Conservation (phyloP, 2,888 invertebrate species). For the Parnassius apollo region DNA sequence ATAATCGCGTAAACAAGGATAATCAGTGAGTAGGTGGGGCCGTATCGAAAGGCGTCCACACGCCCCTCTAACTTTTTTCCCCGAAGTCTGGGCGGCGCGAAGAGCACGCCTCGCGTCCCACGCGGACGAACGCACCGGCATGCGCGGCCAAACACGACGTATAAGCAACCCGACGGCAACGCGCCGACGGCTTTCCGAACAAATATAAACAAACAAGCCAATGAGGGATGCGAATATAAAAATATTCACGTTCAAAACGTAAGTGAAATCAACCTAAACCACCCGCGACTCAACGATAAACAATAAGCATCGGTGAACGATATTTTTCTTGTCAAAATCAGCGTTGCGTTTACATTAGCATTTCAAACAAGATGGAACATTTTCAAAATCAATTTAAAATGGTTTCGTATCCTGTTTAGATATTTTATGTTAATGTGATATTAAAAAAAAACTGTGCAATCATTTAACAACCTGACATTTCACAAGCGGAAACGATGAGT, state of each 20-base stretch:
- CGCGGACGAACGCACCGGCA: conserved; percentile 65
- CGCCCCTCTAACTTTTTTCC: conserved; percentile 76
- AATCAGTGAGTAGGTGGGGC: conserved; percentile 78
- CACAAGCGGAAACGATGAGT: conserved; percentile 66
- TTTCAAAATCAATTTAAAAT: neutral
- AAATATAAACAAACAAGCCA: conserved; percentile 24
- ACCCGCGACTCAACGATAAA: conserved; percentile 1
- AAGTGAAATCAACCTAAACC: conserved; percentile 9
- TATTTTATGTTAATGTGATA: neutral
- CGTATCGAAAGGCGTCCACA: conserved; percentile 48
- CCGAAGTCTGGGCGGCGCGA: conserved; percentile 72
- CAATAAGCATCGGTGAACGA: neutral
- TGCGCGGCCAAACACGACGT: conserved; percentile 46
- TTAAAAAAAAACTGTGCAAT: conserved; percentile 5
- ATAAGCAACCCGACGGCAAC: conserved; percentile 44
- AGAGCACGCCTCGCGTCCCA: conserved; percentile 71
- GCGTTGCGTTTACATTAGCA: neutral
- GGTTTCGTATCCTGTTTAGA: neutral
- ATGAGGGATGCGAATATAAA: conserved; percentile 12
- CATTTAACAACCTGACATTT: conserved; percentile 31
- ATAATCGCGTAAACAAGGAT: conserved; percentile 76
- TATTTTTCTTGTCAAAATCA: neutral
- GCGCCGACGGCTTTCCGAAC: conserved; percentile 33
- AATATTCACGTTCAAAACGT: conserved; percentile 11
- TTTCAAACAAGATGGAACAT: neutral